Evolutionary conservation across 2,888 invertebrate species (phyloP).

Genomic region (Chaitophorus viminalis): DNA sequence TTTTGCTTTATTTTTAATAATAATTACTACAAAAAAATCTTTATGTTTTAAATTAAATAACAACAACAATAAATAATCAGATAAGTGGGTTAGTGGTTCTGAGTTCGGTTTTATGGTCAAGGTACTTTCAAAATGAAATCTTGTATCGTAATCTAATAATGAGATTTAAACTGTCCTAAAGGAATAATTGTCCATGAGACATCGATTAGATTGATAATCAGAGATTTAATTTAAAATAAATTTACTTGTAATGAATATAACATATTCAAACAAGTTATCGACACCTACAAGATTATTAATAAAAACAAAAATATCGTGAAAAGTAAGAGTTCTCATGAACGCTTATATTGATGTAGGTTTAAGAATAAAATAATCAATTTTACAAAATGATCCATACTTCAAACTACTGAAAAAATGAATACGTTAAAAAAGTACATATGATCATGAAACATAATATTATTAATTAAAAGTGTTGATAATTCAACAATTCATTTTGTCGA

Average conservation of each 20-base stretch:
- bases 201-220: background rate
- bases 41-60: slow-evolving; percentile 25
- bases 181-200: slow-evolving; percentile 36
- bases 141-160: background rate
- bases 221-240: background rate
- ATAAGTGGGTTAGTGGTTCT: slow-evolving; percentile 51
- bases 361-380: too few relatives aligned
- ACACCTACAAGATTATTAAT: background rate
- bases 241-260: background rate
- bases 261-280: background rate
- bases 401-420: too few relatives aligned
- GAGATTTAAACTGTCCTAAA: background rate
- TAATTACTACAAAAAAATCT: background rate
- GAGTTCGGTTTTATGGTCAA: slow-evolving; percentile 5
- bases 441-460: too few relatives aligned
- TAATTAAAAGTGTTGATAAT: too few relatives aligned
- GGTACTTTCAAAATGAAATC: slow-evolving; percentile 16
- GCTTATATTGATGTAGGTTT: too few relatives aligned
- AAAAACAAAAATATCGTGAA: background rate
- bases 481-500: too few relatives aligned
- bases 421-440: too few relatives aligned
- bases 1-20: slow-evolving; percentile 3
- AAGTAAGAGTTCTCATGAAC: background rate
- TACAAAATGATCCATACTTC: too few relatives aligned
- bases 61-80: slow-evolving; percentile 20